phyloP scores from a whole-genome alignment of 2,797 vertebrate species.

The Lophotriccus pileatus region DNA sequence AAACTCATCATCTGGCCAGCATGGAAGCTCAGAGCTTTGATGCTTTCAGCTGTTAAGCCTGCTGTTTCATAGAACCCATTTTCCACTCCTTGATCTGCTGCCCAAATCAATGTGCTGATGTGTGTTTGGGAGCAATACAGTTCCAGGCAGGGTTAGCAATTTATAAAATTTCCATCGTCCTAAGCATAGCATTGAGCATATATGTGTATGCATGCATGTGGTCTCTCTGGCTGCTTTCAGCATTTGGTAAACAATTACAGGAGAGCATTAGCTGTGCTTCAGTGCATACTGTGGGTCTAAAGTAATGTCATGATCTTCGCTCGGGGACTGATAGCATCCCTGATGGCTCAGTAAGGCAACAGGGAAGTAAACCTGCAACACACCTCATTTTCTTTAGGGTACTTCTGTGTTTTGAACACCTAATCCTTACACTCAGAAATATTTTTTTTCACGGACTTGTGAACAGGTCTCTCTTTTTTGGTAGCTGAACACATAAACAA shows the following conservation, averaged over 20 bases:
- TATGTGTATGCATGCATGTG: neutral
- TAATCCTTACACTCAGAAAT: neutral
- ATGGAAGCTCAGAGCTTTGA: conserved; percentile 10
- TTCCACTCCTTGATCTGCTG: conserved; percentile 20
- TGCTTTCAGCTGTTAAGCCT: conserved; percentile 52
- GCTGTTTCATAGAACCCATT: neutral
- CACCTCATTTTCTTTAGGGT: neutral
- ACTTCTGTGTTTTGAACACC: neutral
- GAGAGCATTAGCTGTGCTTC: conserved; percentile 5
- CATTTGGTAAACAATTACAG: neutral
- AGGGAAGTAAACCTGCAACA: neutral
- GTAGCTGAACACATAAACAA: neutral
- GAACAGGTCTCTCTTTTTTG: neutral
- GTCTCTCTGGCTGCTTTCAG: conserved; percentile 17
- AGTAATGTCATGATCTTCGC: neutral
- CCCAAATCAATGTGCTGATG: neutral
- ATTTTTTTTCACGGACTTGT: neutral
- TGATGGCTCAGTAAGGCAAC: neutral
- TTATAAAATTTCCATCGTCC: neutral
- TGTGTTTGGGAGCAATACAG: neutral
- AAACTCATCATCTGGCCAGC: conserved; percentile 62
- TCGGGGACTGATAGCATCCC: neutral
- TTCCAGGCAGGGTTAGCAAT: conserved; percentile 11
- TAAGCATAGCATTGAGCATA: neutral
- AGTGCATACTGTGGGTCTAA: neutral